Conservation (phyloP, 2,113 vertebrate genomes). For the Sturnira hondurensis region DNA sequence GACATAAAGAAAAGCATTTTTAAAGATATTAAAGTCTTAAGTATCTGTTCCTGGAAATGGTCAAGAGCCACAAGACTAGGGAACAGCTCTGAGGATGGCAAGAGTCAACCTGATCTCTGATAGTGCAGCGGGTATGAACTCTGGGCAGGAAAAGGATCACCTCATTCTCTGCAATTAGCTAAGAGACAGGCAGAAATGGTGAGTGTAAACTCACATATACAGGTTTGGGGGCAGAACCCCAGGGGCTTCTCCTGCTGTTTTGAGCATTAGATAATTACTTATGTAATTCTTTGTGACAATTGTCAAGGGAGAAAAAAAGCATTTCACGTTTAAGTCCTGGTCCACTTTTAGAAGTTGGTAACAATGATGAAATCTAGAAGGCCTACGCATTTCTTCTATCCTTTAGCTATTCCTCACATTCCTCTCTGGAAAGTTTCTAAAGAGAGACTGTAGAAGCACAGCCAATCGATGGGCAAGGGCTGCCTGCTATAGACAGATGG, state of each 20-base stretch:
- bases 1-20: neutral
- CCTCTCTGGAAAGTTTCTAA: neutral
- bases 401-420: neutral
- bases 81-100: neutral
- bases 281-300: neutral
- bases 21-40: neutral
- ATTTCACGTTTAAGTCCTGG: neutral
- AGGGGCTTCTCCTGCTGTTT: neutral
- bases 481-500: fast-evolving
- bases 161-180: neutral
- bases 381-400: neutral
- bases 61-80: neutral
- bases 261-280: neutral
- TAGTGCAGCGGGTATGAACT: neutral
- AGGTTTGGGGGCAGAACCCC: neutral
- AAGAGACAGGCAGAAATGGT: neutral
- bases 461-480: neutral
- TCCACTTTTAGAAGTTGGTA: no score
- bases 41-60: neutral
- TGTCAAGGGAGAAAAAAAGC: neutral
- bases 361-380: neutral
- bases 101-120: no score
- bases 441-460: neutral
- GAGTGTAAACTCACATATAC: neutral
- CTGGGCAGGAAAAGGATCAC: neutral